Conservation (phyloP, 2,888 invertebrate species). For the Ommatoiulus sabulosus region DNA sequence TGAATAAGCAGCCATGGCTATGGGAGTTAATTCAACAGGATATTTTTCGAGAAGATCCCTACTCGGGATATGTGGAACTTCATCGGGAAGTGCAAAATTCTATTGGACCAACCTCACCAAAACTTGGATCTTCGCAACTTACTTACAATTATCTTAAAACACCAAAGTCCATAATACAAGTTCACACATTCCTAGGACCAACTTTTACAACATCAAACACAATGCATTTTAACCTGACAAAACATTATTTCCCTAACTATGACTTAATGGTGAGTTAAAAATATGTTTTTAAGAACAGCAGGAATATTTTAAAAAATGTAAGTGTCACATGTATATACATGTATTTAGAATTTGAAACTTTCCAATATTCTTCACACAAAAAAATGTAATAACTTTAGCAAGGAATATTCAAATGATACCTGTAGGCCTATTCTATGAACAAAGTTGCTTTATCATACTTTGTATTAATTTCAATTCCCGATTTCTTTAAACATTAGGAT, state of each 20-base stretch:
- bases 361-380: too few relatives aligned
- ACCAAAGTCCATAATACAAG: constrained; percentile 18
- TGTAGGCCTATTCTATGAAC: too few relatives aligned
- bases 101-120: neutral
- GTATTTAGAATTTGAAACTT: too few relatives aligned
- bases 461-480: too few relatives aligned
- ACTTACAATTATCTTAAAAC: constrained; percentile 48
- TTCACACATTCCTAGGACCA: neutral
- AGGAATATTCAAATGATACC: too few relatives aligned
- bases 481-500: too few relatives aligned
- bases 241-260: neutral
- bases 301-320: too few relatives aligned
- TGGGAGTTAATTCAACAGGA: neutral
- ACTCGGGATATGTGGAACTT: constrained; percentile 32
- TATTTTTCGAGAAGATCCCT: constrained; percentile 20
- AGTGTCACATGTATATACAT: too few relatives aligned
- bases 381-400: too few relatives aligned
- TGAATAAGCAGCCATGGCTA: neutral
- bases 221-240: constrained; percentile 8
- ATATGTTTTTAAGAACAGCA: neutral
- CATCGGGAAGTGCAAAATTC: neutral
- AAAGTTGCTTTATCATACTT: too few relatives aligned
- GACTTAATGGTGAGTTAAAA: neutral
- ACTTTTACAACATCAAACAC: neutral
- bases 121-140: neutral